phyloP scores from a whole-genome alignment of 1,140 invertebrate genomes.

The Hirudo medicinalis region DNA sequence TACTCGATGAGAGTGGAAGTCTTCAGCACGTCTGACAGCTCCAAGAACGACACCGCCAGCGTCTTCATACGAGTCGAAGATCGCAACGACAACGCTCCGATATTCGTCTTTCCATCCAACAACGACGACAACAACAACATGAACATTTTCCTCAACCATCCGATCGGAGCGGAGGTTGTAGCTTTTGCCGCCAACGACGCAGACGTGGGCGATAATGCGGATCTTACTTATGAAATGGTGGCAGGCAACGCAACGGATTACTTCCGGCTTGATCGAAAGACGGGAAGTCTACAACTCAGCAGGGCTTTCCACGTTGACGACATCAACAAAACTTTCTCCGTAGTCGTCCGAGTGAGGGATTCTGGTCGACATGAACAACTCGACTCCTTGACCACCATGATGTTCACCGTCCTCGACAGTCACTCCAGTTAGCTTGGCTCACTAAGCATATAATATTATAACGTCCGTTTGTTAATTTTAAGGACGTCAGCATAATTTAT shows the following conservation, averaged over 20 bases:
- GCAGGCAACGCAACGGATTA: constrained; percentile 11
- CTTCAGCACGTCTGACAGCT: not conserved
- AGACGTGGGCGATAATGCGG: constrained; percentile 13
- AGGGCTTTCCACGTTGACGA: constrained; percentile 9
- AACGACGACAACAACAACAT: not conserved
- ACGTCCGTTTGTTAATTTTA: not conserved
- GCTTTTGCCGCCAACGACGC: constrained; percentile 5
- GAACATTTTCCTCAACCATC: not conserved
- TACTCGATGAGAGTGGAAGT: constrained; percentile 13
- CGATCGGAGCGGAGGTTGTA: not conserved
- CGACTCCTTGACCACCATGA: not conserved
- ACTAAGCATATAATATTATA: not conserved
- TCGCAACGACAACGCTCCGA: constrained; percentile 20
- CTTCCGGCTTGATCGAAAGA: constrained; percentile 16
- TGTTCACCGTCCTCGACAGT: not conserved
- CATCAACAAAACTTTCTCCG: not conserved
- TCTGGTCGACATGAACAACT: not conserved
- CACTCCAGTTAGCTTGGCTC: not conserved
- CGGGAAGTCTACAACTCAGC: constrained; percentile 12
- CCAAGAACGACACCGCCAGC: not conserved
- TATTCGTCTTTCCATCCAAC: constrained; percentile 8
- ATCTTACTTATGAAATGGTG: constrained; percentile 10
- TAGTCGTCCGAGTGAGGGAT: not conserved
- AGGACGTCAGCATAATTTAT: not conserved
- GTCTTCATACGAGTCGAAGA: constrained; percentile 14